These are phyloP conservation scores for Jacana jacana DNA, from an alignment of 2,113 vertebrate species.

Conservation along the genomic window DNA sequence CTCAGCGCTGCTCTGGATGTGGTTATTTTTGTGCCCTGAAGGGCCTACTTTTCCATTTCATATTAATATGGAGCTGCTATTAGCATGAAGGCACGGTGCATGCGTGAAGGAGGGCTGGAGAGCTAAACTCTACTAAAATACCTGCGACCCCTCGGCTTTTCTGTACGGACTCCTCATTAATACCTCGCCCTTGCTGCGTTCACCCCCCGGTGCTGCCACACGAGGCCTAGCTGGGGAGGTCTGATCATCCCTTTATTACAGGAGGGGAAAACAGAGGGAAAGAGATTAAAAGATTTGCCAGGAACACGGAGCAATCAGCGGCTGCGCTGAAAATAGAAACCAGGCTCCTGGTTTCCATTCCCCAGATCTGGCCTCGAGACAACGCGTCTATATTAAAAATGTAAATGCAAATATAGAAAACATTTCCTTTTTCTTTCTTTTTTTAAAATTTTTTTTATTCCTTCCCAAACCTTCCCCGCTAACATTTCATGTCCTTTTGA, in stretches of 20 bases:
- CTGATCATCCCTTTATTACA: constrained; percentile 50
- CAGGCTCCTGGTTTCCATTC: constrained; percentile 40
- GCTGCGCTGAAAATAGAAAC: constrained; percentile 52
- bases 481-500: not conserved
- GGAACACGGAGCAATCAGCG: constrained; percentile 47
- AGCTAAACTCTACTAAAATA: not conserved
- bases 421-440: not conserved
- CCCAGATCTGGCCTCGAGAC: constrained; percentile 47
- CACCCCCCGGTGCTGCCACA: constrained; percentile 2
- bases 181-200: not conserved
- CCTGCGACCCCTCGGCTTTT: not conserved
- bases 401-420: constrained; percentile 41
- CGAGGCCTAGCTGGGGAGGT: not conserved
- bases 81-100: not conserved
- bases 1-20: not conserved
- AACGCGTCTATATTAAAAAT: constrained; percentile 17
- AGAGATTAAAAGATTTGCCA: constrained; percentile 65
- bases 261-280: constrained; percentile 45
- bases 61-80: not conserved
- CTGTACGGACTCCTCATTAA: not conserved
- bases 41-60: not conserved
- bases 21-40: constrained; percentile 21
- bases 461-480: not conserved
- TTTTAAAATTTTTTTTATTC: too few relatives aligned
- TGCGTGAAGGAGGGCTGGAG: not conserved